phyloP scores from a whole-genome alignment of 1,140 invertebrate genomes.

The Saccostrea cuccullata region DNA sequence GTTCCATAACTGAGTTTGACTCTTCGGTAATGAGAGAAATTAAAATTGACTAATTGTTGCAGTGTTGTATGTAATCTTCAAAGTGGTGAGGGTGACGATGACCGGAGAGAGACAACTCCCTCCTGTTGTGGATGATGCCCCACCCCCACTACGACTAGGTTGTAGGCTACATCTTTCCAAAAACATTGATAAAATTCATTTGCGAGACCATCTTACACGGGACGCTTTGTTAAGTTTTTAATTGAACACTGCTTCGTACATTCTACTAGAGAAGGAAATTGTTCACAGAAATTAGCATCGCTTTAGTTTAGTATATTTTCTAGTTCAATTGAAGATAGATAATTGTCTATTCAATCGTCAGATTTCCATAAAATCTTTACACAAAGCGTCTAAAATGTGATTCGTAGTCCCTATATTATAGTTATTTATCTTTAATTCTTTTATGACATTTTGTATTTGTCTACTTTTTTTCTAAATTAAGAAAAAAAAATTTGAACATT shows the following conservation, averaged over 20 bases:
- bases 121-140: no score
- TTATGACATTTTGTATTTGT: conserved; percentile 18
- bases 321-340: not conserved
- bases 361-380: not conserved
- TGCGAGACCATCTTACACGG: not conserved
- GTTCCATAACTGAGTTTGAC: not conserved
- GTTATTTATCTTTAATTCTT: conserved; percentile 3
- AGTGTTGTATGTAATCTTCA: not conserved
- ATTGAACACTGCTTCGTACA: conserved; percentile 11
- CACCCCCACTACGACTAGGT: no score
- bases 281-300: conserved; percentile 8
- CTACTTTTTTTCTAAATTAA: conserved; percentile 4
- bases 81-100: conserved; percentile 1
- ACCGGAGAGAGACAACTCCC: not conserved
- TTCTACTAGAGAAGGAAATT: conserved; percentile 22
- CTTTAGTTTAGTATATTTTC: not conserved
- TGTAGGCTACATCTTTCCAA: conserved; percentile 11
- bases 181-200: conserved; percentile 34
- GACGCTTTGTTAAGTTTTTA: conserved; percentile 24
- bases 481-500: conserved; percentile 24
- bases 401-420: not conserved
- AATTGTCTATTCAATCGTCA: not conserved
- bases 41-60: conserved; percentile 12
- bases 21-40: conserved; percentile 10
- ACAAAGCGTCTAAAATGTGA: conserved; percentile 1